phyloP scores from a whole-genome alignment of 2,797 vertebrate species.

The Girardinus metallicus region DNA sequence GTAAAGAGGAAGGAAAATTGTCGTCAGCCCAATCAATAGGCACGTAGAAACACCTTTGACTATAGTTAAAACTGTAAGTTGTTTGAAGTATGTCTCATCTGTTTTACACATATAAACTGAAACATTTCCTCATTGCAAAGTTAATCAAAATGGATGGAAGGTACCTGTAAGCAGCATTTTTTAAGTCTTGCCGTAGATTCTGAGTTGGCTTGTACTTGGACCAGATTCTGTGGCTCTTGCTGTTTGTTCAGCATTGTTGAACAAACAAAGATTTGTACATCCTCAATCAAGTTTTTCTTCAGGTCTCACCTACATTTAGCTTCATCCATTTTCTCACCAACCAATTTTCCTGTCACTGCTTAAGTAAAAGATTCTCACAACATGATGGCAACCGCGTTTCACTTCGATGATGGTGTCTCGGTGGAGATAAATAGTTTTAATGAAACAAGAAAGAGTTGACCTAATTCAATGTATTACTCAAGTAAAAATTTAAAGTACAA shows the following conservation, averaged over 20 bases:
- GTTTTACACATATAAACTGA: not conserved
- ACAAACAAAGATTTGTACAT: not conserved
- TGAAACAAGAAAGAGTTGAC: no score
- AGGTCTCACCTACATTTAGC: not conserved
- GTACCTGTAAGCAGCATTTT: not conserved
- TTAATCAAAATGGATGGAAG: not conserved
- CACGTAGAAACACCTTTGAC: not conserved
- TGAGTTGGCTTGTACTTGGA: not conserved
- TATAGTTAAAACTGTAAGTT: not conserved
- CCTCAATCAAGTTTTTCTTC: not conserved
- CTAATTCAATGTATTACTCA: no score
- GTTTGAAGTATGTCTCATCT: not conserved
- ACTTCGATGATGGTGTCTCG: not conserved
- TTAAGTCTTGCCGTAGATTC: not conserved
- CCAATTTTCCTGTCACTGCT: not conserved
- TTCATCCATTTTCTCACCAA: not conserved
- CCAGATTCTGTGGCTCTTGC: not conserved
- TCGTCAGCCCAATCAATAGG: not conserved
- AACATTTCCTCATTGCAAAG: not conserved
- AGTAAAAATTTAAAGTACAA: no score
- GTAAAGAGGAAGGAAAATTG: not conserved
- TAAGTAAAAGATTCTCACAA: not conserved
- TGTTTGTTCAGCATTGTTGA: not conserved
- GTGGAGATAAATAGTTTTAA: not conserved
- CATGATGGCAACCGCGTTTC: not conserved